Evolutionary conservation across 2,797 vertebrate species (phyloP).

Genomic region (Erpetoichthys calabaricus): DNA sequence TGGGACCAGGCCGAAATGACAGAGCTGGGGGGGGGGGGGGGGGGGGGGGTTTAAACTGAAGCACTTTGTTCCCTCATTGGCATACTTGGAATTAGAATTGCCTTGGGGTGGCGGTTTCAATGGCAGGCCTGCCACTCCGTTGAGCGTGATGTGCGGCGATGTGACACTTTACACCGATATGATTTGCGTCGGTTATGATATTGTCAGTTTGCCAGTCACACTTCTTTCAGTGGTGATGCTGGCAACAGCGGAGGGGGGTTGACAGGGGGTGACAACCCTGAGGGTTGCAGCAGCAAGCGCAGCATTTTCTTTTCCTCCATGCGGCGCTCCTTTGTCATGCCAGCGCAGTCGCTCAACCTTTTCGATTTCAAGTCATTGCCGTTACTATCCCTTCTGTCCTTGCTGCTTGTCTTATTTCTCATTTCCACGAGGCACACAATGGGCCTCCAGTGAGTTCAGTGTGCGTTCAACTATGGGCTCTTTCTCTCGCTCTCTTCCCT

Average conservation of each 20-base stretch:
- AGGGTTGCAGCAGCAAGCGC: not conserved
- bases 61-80: not conserved
- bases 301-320: no score
- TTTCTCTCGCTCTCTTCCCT: no score
- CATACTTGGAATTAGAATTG: not conserved
- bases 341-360: no score
- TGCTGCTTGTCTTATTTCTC: no score
- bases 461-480: no score
- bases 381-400: no score
- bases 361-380: no score
- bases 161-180: not conserved
- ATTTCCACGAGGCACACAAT: no score
- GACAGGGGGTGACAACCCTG: not conserved
- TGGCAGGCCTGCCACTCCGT: not conserved
- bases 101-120: not conserved
- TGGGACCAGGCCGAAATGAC: constrained; percentile 4
- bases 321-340: no score
- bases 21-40: not conserved
- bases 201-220: not conserved
- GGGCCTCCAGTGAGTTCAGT: no score
- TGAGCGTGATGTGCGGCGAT: not conserved
- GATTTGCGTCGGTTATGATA: not conserved
- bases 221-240: not conserved
- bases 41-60: not conserved
- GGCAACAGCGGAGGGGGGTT: not conserved